Evolutionary conservation across 2,888 invertebrate species (phyloP).

Genomic region (Machimus atricapillus): DNA sequence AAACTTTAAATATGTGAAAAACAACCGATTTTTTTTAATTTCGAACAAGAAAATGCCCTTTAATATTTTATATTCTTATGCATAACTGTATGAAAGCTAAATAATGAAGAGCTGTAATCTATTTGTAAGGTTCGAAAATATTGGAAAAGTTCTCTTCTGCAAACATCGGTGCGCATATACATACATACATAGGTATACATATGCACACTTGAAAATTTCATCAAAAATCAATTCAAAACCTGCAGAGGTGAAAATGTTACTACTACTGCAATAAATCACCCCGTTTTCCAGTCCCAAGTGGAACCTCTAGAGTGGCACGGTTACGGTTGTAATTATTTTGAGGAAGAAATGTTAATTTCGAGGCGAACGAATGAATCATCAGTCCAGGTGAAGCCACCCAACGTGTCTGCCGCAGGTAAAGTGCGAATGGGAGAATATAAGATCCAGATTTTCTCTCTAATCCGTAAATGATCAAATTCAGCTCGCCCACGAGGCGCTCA

Average conservation of each 20-base stretch:
- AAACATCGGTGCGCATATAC: background rate
- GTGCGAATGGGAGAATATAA: background rate
- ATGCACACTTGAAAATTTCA: background rate
- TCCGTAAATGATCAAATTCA: slow-evolving; percentile 19
- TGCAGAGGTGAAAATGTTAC: background rate
- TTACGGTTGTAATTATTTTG: background rate
- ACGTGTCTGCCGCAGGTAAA: background rate
- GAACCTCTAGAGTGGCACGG: background rate
- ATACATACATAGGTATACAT: too few species aligned
- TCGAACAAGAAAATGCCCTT: too few species aligned
- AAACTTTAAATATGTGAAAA: too few species aligned
- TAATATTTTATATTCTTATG: too few species aligned
- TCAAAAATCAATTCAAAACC: background rate
- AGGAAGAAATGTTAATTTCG: background rate
- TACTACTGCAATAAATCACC: background rate
- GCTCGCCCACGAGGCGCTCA: background rate
- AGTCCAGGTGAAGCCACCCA: background rate
- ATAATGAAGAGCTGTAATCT: too few species aligned
- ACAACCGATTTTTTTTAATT: too few species aligned
- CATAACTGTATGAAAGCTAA: too few species aligned
- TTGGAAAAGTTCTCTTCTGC: background rate
- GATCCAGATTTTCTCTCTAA: background rate
- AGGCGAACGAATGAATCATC: background rate
- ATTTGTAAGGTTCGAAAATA: background rate
- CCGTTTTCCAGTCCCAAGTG: background rate